Conservation (phyloP, 2,797 vertebrate genomes). For the Amblyraja radiata region DNA sequence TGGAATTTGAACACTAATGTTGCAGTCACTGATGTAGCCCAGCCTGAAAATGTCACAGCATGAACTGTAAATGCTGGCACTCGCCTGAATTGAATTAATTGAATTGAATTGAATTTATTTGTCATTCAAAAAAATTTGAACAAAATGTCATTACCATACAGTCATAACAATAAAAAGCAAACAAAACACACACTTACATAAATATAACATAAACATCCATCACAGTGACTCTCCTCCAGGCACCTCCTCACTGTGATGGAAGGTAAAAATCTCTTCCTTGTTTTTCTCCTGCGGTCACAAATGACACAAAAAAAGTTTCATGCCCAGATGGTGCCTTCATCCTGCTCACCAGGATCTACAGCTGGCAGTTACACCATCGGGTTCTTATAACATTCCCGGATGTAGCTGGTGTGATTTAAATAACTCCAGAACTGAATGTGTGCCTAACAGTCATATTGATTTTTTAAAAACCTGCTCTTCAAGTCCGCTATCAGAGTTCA, state of each 20-base stretch:
- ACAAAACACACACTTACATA: no score
- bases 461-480: background rate
- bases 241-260: no score
- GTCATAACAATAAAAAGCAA: no score
- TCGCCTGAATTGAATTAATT: background rate
- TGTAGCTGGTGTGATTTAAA: background rate
- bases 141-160: no score
- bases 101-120: no score
- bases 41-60: background rate
- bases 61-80: slow-evolving; percentile 1
- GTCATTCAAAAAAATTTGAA: no score
- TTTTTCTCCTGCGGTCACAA: no score
- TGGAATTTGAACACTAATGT: background rate
- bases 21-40: background rate
- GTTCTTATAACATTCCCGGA: background rate
- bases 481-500: background rate
- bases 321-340: no score
- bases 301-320: no score
- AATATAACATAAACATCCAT: no score
- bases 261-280: no score
- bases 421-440: background rate
- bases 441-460: background rate
- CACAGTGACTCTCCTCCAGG: no score
- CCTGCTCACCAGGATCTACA: background rate
- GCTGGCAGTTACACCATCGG: background rate